A percentile compares a stretch with the other conserved stretches of the same genome.
phyloP scores from a whole-genome alignment of 2,888 invertebrate genomes.

The Drosophila tanythrix region DNA sequence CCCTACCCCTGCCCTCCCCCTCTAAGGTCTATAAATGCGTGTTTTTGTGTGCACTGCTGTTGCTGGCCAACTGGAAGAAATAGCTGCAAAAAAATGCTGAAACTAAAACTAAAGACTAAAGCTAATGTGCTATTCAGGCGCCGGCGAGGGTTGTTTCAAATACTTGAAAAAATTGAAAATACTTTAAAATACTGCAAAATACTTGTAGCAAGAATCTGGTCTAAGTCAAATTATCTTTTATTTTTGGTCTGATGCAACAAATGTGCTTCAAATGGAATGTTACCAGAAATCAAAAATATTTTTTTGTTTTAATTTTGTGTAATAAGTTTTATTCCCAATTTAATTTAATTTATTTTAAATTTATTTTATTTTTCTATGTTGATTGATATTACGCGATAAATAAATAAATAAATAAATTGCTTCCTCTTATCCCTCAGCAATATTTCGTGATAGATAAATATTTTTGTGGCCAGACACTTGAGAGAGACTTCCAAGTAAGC shows the following conservation, averaged over 20 bases:
- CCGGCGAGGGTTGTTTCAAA: constrained; percentile 30
- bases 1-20: neutral
- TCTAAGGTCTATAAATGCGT: neutral
- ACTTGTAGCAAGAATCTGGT: neutral
- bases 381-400: neutral
- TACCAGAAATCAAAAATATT: no score
- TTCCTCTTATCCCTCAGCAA: neutral
- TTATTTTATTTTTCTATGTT: no score
- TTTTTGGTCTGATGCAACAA: no score
- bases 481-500: neutral
- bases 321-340: no score
- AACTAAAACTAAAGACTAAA: constrained; percentile 63
- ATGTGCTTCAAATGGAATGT: no score
- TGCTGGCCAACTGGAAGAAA: constrained; percentile 59
- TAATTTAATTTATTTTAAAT: no score
- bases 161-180: neutral
- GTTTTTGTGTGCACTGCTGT: constrained; percentile 35
- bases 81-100: constrained; percentile 55
- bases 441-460: neutral
- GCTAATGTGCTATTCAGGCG: constrained; percentile 57
- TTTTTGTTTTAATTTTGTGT: no score
- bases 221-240: no score
- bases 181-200: neutral
- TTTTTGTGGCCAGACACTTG: neutral
- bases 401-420: neutral